A percentile compares a stretch with the other conserved stretches of the same genome.
Evolutionary conservation across 2,113 vertebrate genomes (phyloP).

Genomic region (Charina bottae): DNA sequence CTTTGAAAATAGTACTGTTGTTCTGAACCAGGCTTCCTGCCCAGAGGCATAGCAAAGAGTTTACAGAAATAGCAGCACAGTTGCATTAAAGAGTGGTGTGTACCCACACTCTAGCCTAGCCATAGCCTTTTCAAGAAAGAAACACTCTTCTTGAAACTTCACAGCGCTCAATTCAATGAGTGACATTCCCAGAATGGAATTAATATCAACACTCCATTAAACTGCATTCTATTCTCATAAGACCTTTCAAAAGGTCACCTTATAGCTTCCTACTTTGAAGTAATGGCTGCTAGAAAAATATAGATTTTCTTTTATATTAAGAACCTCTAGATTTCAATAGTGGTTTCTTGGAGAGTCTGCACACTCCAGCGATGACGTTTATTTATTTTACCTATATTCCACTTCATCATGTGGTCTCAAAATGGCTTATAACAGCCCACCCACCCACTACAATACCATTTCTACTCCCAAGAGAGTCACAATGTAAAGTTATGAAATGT

Average conservation of each 20-base stretch:
- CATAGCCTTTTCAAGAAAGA: neutral
- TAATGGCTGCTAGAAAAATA: neutral
- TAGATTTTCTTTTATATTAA: neutral
- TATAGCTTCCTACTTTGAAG: neutral
- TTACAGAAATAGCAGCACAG: neutral
- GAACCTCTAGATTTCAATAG: neutral
- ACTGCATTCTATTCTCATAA: conserved; percentile 14
- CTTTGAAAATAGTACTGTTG: neutral
- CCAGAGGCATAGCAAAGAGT: neutral
- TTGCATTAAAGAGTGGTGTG: neutral
- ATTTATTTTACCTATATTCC: neutral
- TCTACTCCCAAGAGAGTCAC: neutral
- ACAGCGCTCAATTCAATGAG: neutral
- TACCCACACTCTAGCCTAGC: neutral
- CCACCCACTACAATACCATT: neutral
- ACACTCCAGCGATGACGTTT: neutral
- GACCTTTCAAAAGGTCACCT: conserved; percentile 19
- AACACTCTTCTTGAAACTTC: neutral
- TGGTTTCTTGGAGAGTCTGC: neutral
- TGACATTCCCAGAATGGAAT: conserved; percentile 2
- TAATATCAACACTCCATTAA: conserved; percentile 15
- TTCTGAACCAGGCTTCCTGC: neutral
- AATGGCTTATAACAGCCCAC: neutral
- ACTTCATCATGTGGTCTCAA: neutral
- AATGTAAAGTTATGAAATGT: neutral